A percentile compares a stretch with the other conserved stretches of the same genome.
Evolutionary conservation across 2,113 vertebrate genomes (phyloP).

Genomic region (Leptobrachium leishanense): DNA sequence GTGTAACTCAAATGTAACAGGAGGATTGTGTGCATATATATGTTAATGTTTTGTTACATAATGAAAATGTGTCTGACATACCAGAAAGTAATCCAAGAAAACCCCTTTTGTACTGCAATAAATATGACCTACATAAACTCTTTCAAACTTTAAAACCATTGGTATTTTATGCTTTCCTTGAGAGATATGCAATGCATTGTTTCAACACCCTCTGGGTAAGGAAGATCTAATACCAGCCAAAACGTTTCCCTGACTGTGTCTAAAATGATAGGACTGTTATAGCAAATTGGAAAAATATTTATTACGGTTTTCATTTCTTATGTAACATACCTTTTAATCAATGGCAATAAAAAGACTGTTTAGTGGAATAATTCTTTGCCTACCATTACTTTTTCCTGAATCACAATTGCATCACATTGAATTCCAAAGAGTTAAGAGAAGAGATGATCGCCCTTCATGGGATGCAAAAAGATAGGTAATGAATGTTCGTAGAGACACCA

Average conservation of each 20-base stretch:
- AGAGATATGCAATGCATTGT: neutral
- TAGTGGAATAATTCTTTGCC: neutral
- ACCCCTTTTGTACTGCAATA: neutral
- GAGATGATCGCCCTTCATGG: too few relatives aligned
- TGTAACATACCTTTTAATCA: constrained; percentile 54
- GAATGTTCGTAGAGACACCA: too few relatives aligned
- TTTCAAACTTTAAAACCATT: neutral
- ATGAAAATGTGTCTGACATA: neutral
- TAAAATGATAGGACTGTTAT: neutral
- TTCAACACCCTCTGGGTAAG: neutral
- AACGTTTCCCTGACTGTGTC: too few relatives aligned
- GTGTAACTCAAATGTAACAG: neutral
- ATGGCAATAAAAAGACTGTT: constrained; percentile 56
- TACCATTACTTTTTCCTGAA: neutral
- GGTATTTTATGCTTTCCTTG: neutral
- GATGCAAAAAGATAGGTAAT: too few relatives aligned
- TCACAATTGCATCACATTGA: too few relatives aligned
- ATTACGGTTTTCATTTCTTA: constrained; percentile 52
- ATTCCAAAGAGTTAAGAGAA: too few relatives aligned
- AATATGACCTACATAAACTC: neutral
- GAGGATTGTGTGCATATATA: neutral
- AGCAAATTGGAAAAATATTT: constrained; percentile 2
- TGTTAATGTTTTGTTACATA: neutral
- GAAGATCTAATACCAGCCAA: neutral
- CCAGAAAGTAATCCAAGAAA: neutral